These are phyloP conservation scores for Propsilocerus akamusi DNA, from an alignment of 1,140 invertebrate genomes.

Conservation along the genomic window DNA sequence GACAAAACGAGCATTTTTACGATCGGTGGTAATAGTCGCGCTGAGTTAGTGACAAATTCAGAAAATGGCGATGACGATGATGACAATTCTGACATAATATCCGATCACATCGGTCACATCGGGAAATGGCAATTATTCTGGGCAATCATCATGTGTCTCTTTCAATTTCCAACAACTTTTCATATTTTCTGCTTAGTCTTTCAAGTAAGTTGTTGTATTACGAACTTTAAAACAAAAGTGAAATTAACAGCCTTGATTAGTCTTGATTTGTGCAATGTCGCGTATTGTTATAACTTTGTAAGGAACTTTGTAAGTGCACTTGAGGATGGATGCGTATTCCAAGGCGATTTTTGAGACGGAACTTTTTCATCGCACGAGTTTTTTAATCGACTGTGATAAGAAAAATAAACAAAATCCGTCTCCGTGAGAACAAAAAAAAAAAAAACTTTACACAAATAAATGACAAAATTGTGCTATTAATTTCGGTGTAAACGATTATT, in stretches of 20 bases:
- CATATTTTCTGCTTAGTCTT: slow-evolving; percentile 23
- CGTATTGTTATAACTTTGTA: neutral
- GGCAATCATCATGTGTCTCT: slow-evolving; percentile 43
- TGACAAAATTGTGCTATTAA: too few species aligned
- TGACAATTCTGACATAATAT: slow-evolving; percentile 38
- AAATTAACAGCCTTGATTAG: neutral
- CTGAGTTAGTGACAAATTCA: neutral
- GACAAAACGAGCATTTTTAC: neutral
- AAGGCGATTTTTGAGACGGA: neutral
- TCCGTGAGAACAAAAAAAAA: too few species aligned
- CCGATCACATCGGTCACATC: slow-evolving; percentile 44
- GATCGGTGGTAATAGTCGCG: neutral
- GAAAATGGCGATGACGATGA: slow-evolving; percentile 12
- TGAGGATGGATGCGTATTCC: too few species aligned
- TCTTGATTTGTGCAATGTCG: neutral
- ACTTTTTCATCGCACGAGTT: neutral
- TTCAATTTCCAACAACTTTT: slow-evolving; percentile 24
- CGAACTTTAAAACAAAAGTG: neutral
- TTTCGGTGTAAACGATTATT: too few species aligned
- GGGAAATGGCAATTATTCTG: slow-evolving; percentile 51
- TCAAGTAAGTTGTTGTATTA: slow-evolving; percentile 15
- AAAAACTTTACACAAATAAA: too few species aligned
- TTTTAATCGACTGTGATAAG: too few species aligned
- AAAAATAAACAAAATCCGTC: too few species aligned
- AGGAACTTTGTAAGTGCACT: neutral